Base-by-base conservation (phyloP, 92 coral and sea anemone genomes). In the Blastomussa wellsi region DNA sequence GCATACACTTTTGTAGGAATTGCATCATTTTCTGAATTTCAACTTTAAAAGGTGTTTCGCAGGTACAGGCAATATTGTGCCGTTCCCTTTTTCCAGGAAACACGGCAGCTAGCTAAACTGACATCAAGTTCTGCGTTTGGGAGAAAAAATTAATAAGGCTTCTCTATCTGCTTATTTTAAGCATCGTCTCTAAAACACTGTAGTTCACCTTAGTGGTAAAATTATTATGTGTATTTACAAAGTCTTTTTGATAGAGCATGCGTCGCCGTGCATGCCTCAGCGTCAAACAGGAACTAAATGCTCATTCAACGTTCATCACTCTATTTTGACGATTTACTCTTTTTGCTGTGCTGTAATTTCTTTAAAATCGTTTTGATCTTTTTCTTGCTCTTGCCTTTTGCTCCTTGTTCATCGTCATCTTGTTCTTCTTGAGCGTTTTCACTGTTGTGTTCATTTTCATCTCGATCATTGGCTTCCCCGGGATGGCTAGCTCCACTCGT, bases 281-380 rank as follows among this genome's bases (percentile, higher is more conserved):
- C n/a, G 28, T 59, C 13, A 16, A 35, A 15, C 1, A 15, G 2
- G 16, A 69, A 35, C 22, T 33, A 36, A 69, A 5, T 24, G 10
- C 10, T 74, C 38, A 16, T 10, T n/a, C 26, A 57, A 39, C 6
- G 57, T 26, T 0, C 42, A 39, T 13, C 41, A 53, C 39, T 49
- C 68, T 82, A 83, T 62, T 83, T 83, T 28, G 87, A 60, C 2
- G 82, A 67, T 78, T 77, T 85, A 32, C 66, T 78, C 69, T 85
- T 85, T 41, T 85, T 85, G 59, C 88, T 66, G 38, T 85, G 76
- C 52, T 85, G 89, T 22, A 94, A 72, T 59, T 86, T 90, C 59
- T 91, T 92, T 75, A 92, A 90, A 72, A 94, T 94, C 57, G 90
- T 94, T 80, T 94, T 90, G 24, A 94, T 92, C 38, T 88, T 79